These are phyloP conservation scores for Bolinopsis microptera DNA, from an alignment of 37 sponge, comb jelly and placozoan species.

Conservation along the genomic window DNA sequence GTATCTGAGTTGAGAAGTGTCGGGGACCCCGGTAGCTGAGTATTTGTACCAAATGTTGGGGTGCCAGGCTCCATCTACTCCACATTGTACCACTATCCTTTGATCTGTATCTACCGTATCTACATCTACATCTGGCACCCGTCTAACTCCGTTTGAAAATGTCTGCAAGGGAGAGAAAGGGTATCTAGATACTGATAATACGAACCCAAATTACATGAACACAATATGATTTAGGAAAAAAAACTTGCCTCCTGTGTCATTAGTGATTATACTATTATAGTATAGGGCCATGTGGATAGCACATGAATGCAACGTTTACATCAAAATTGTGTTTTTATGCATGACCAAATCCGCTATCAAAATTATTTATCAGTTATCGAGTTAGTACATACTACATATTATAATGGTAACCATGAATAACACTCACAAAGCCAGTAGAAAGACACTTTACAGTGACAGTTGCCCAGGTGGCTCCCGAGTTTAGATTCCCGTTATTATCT, in stretches of 20 bases:
- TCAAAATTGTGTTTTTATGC: too few species aligned
- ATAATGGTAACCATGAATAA: too few species aligned
- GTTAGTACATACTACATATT: too few species aligned
- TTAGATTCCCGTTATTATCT: neutral
- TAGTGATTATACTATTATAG: too few species aligned
- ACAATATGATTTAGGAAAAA: too few species aligned
- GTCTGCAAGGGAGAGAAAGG: neutral
- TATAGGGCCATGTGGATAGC: too few species aligned
- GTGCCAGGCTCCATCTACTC: neutral
- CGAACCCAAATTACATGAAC: too few species aligned
- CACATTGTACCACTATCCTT: conserved; percentile 18
- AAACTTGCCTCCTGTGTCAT: too few species aligned
- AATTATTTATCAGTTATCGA: too few species aligned
- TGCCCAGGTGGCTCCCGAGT: neutral
- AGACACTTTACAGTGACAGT: conserved; percentile 11
- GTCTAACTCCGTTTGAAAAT: neutral
- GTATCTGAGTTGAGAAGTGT: neutral
- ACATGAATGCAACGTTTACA: too few species aligned
- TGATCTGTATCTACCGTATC: neutral
- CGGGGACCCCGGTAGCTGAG: neutral
- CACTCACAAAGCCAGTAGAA: conserved; percentile 15
- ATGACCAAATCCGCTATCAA: too few species aligned
- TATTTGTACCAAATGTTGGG: conserved; percentile 14
- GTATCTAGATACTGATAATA: too few species aligned
- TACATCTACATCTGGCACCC: neutral